These are phyloP conservation scores for Falco cherrug DNA, from an alignment of 2,797 vertebrate genomes.

Conservation along the genomic window DNA sequence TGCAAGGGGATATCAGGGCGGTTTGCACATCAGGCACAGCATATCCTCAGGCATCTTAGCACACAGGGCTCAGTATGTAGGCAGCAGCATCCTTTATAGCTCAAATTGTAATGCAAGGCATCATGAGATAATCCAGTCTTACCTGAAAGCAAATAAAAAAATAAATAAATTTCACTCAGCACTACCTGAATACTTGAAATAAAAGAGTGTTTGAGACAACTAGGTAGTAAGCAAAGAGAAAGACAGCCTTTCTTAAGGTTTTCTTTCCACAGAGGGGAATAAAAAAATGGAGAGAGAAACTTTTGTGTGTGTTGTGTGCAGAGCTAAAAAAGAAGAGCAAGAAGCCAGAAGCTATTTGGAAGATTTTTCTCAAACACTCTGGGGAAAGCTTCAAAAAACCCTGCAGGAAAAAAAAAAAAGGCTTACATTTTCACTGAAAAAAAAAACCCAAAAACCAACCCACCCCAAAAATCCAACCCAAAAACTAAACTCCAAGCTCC, in stretches of 20 bases:
- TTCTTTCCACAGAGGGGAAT: background rate
- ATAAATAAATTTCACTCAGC: background rate
- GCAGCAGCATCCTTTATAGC: background rate
- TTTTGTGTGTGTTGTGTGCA: background rate
- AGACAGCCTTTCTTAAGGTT: background rate
- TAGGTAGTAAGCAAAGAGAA: background rate
- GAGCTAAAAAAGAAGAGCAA: background rate
- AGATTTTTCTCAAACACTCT: constrained; percentile 5
- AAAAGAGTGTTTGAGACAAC: background rate
- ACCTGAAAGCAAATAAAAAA: constrained; percentile 1
- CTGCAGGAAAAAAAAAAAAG: background rate
- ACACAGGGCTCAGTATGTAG: background rate
- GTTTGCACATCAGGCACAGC: background rate
- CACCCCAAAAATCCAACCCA: background rate
- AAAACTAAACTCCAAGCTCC: background rate
- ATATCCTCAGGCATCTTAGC: background rate
- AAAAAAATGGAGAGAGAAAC: background rate
- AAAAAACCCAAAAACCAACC: background rate
- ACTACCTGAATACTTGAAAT: background rate
- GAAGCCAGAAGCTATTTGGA: background rate
- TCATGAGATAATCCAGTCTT: background rate
- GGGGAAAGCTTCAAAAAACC: constrained; percentile 1
- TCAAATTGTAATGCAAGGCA: constrained; percentile 5
- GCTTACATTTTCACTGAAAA: background rate
- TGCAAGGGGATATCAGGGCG: background rate